Evolutionary conservation across 2,797 vertebrate species (phyloP).

Genomic region (Chelmon rostratus): DNA sequence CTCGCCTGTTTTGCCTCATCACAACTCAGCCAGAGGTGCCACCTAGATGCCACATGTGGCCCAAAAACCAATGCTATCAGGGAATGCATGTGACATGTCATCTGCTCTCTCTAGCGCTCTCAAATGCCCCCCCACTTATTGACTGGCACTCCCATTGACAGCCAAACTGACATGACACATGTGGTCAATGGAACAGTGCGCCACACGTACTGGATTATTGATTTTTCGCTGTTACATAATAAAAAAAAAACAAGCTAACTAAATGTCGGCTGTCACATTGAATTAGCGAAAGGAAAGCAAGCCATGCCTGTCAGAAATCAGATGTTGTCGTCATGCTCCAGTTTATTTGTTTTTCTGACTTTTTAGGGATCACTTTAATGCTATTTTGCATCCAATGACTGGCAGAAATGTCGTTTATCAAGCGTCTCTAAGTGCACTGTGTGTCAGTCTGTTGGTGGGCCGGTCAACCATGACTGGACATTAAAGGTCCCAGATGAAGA

Average conservation of each 20-base stretch:
- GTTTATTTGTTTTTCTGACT: not conserved
- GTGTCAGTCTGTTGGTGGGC: not conserved
- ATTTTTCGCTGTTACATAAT: slow-evolving; percentile 65
- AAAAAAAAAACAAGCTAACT: slow-evolving; percentile 12
- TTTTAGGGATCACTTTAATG: not conserved
- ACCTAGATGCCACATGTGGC: too few relatives aligned
- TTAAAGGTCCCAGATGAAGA: not conserved
- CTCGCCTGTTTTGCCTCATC: too few relatives aligned
- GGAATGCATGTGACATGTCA: slow-evolving; percentile 7
- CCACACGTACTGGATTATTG: slow-evolving; percentile 41
- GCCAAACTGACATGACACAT: slow-evolving; percentile 48
- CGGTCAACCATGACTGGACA: not conserved
- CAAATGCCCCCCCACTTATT: slow-evolving; percentile 21
- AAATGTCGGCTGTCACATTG: slow-evolving; percentile 50
- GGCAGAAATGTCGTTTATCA: not conserved
- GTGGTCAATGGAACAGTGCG: slow-evolving; percentile 34
- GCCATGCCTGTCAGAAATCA: slow-evolving; percentile 15
- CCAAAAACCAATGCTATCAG: too few relatives aligned
- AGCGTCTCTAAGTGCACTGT: not conserved
- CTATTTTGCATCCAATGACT: not conserved
- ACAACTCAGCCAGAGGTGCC: too few relatives aligned
- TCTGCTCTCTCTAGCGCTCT: not conserved
- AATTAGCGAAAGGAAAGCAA: slow-evolving; percentile 30
- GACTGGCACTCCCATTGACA: slow-evolving; percentile 42
- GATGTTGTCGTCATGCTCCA: not conserved